Evolutionary conservation across 2,113 vertebrate species (phyloP).

Genomic region (Phrynocephalus versicolor): DNA sequence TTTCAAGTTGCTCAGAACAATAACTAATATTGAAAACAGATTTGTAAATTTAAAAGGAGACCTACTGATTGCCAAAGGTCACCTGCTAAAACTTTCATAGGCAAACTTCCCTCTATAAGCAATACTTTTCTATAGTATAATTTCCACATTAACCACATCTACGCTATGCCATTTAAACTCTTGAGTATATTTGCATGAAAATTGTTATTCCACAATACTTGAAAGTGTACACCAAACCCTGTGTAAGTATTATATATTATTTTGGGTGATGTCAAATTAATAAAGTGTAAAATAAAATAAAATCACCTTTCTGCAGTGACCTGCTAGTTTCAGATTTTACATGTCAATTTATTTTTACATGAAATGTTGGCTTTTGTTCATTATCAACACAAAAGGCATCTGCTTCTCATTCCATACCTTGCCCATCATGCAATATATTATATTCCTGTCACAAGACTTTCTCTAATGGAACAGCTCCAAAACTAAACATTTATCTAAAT

Average conservation of each 20-base stretch:
- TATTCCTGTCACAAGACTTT: constrained; percentile 23
- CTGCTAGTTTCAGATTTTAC: background rate
- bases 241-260: background rate
- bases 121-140: background rate
- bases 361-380: constrained; percentile 55
- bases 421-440: constrained; percentile 12
- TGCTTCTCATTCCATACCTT: constrained; percentile 63
- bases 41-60: background rate
- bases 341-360: constrained; percentile 42
- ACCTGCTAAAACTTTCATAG: too few relatives aligned
- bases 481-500: constrained; percentile 17
- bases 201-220: background rate
- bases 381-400: constrained; percentile 48
- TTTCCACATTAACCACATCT: background rate
- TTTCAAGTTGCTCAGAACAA: background rate
- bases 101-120: too few relatives aligned
- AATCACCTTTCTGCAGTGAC: constrained; percentile 25
- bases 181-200: background rate
- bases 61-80: too few relatives aligned
- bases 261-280: constrained; percentile 35
- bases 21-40: background rate
- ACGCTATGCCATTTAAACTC: background rate
- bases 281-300: constrained; percentile 30
- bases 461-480: background rate
- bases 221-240: background rate